Evolutionary conservation across 2,113 vertebrate genomes (phyloP).

Genomic region (Ptychochromis oligacanthus): DNA sequence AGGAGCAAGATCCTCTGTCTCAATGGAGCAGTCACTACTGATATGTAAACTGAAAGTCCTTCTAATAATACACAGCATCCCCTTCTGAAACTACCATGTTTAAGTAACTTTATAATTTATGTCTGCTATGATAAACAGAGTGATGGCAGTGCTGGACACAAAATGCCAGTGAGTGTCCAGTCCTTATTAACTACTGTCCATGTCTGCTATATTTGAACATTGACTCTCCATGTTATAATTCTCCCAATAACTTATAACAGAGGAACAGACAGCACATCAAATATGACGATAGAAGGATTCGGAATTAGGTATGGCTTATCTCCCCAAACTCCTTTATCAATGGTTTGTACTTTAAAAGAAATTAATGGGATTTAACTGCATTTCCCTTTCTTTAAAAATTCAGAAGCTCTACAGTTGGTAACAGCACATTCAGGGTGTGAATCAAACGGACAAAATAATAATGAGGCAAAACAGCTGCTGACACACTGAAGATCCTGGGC

Average conservation of each 20-base stretch:
- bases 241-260: too few relatives aligned
- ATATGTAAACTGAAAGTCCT: not conserved
- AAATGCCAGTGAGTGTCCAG: too few relatives aligned
- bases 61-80: not conserved
- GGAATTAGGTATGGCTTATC: not conserved
- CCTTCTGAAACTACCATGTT: not conserved
- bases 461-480: not conserved
- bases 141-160: too few relatives aligned
- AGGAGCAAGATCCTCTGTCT: too few relatives aligned
- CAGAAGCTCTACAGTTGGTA: not conserved
- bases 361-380: not conserved
- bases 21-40: too few relatives aligned
- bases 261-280: not conserved
- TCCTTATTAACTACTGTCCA: too few relatives aligned
- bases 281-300: not conserved
- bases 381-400: not conserved
- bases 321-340: accelerated
- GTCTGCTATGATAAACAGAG: too few relatives aligned
- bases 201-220: too few relatives aligned
- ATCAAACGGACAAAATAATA: not conserved
- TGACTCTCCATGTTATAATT: too few relatives aligned
- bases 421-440: not conserved
- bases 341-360: not conserved
- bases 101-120: not conserved
- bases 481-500: not conserved